Percentiles rank a stretch among this genome's conserved stretches.
phyloP scores from a whole-genome alignment of 2,797 vertebrate species.

The Aselliscus stoliczkanus region DNA sequence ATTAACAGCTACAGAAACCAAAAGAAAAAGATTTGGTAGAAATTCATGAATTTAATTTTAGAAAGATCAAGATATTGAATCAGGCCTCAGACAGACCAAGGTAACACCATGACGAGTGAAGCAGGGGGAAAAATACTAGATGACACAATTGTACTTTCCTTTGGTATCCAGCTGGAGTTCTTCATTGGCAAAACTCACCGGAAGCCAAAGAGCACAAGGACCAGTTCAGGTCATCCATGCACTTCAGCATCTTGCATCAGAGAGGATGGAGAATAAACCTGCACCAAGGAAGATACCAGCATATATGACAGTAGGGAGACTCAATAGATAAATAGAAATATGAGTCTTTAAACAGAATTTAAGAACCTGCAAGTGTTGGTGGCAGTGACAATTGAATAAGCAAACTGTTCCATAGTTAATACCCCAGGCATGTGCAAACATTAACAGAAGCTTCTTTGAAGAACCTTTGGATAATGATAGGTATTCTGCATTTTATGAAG shows the following conservation, averaged over 20 bases:
- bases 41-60: slow-evolving; percentile 38
- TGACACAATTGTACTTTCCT: not conserved
- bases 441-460: not conserved
- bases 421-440: not conserved
- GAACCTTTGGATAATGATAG: not conserved
- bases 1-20: not conserved
- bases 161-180: not conserved
- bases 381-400: not conserved
- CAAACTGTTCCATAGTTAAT: not conserved
- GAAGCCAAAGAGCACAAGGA: not conserved
- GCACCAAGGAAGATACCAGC: not conserved
- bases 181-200: not conserved
- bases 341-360: not conserved
- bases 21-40: not conserved
- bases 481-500: not conserved
- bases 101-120: not conserved
- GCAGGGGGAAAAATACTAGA: not conserved
- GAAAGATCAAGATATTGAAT: not conserved
- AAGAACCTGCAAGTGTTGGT: not conserved
- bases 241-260: not conserved
- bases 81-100: not conserved
- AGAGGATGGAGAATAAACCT: not conserved
- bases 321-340: not conserved
- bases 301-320: not conserved
- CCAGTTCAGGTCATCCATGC: not conserved